phyloP scores from a whole-genome alignment of 2,888 invertebrate genomes.

The Ethmia dodecea region DNA sequence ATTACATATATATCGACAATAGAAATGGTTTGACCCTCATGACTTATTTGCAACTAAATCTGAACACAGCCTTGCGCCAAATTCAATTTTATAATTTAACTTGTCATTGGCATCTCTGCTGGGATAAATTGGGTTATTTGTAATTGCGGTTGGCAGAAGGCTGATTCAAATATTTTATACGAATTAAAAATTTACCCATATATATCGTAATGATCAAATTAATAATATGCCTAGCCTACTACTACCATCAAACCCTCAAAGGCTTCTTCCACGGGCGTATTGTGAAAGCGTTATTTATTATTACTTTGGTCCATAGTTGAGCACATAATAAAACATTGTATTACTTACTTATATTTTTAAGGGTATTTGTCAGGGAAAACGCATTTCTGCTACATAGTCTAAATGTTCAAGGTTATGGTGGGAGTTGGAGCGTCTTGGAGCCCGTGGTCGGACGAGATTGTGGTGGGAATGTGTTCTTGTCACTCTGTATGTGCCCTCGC shows the following conservation, averaged over 20 bases:
- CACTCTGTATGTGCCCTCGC: constrained; percentile 66
- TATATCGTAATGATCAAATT: too few relatives aligned
- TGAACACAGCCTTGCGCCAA: background rate
- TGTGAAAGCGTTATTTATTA: constrained; percentile 20
- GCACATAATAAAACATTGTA: constrained; percentile 46
- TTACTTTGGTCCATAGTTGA: constrained; percentile 74
- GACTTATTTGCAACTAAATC: background rate
- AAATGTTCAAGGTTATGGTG: constrained; percentile 81
- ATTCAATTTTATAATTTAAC: too few relatives aligned
- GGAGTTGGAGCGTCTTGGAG: constrained; percentile 77
- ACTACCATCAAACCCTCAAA: background rate
- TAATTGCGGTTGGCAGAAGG: background rate
- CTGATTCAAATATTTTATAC: background rate
- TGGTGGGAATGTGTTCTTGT: constrained; percentile 81
- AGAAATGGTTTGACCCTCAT: constrained; percentile 1
- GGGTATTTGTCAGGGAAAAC: constrained; percentile 76
- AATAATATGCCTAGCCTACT: too few relatives aligned
- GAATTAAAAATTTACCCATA: too few relatives aligned
- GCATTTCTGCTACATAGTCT: constrained; percentile 80
- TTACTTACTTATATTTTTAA: constrained; percentile 35
- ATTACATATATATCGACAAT: background rate
- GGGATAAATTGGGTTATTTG: background rate
- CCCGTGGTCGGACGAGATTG: constrained; percentile 75
- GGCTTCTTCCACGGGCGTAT: background rate
- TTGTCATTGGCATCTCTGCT: background rate